Percentiles rank a stretch among this genome's conserved stretches.
These are phyloP conservation scores for Nomada fabriciana DNA, from an alignment of 2,888 invertebrate genomes.

Conservation along the genomic window DNA sequence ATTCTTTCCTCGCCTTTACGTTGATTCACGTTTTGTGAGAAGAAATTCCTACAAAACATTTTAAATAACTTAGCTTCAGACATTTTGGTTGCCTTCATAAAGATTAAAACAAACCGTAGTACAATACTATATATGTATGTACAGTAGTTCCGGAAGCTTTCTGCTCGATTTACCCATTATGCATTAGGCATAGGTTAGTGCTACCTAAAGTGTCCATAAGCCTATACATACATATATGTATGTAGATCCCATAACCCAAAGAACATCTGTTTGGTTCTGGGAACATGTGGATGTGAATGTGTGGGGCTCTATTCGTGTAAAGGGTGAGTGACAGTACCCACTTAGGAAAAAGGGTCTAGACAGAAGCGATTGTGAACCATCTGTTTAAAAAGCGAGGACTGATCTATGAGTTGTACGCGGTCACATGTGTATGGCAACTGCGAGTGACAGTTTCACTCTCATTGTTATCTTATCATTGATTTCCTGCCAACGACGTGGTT, in stretches of 20 bases:
- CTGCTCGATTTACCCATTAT: not conserved
- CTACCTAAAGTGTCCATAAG: not conserved
- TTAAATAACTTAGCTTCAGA: too few relatives aligned
- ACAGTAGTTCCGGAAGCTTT: not conserved
- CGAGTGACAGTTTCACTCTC: not conserved
- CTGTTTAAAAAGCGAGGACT: slow-evolving; percentile 17
- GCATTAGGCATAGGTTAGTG: not conserved
- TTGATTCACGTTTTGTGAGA: too few relatives aligned
- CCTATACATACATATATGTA: not conserved
- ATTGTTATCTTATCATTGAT: not conserved
- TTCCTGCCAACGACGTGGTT: not conserved
- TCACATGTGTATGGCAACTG: not conserved
- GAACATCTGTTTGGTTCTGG: slow-evolving; percentile 27
- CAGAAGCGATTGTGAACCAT: slow-evolving; percentile 23
- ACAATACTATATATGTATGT: too few relatives aligned
- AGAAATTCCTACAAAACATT: too few relatives aligned
- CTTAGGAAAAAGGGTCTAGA: slow-evolving; percentile 9
- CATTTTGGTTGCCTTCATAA: too few relatives aligned
- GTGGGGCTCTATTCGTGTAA: not conserved
- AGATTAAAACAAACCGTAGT: not conserved
- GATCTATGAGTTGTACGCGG: not conserved
- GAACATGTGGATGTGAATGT: slow-evolving; percentile 1
- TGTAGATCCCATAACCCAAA: not conserved
- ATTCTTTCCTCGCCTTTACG: too few relatives aligned
- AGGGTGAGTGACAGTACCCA: slow-evolving; percentile 24